Base-by-base conservation (phyloP, 1,140 invertebrate genomes). In the Oscheius sp. region DNA sequence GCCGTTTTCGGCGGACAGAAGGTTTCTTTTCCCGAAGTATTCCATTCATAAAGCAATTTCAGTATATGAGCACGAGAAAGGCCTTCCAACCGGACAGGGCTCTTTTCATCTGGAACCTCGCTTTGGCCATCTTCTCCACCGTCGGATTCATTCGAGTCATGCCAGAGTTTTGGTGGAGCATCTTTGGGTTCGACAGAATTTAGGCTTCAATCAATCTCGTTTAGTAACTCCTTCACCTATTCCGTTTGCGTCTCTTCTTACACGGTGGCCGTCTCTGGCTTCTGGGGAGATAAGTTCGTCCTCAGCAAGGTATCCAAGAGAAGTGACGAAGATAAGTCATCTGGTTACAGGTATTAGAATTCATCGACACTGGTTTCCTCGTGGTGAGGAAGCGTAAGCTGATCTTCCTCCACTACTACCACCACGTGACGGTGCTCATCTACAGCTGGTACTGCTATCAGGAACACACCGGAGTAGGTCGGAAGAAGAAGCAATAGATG, bases 71-170 rank as follows among this genome's bases (percentile, higher is more conserved):
- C 15, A 45, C 18, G 15, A 15, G 42, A 23, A 45, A 45, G 42
- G 15, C 42, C 18, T 45, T 45, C 42, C 15, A 45, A 15, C 42
- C 23, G 0, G 42, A 45, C 15, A 45, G 18, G 18, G 15, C 42
- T 23, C 42, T 45, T 0, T 45, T 45, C 42, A 45, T 45, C 23
- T 45, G 42, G 42, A 45, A 45, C 42, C 15, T 23, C 23, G 15
- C 23, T 15, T 0, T 45, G 42, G 42, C 15, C 31, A 45, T 64
- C 20, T 36, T 26, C 62, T 31, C 18, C 29, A 35, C 45, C 42
- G 52, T 67, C 20, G 64, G 63, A 4, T 13, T 36, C 59, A 62
- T 62, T 2, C n/a, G 62, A 45, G 42, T 38, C 36, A 49, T 49
- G 23, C 35, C 63, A 26, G 63, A 45, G 42, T 45, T 15, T 15